Base-by-base conservation (phyloP, 53 echinoderm and acorn worm genomes). In the Crossaster papposus region DNA sequence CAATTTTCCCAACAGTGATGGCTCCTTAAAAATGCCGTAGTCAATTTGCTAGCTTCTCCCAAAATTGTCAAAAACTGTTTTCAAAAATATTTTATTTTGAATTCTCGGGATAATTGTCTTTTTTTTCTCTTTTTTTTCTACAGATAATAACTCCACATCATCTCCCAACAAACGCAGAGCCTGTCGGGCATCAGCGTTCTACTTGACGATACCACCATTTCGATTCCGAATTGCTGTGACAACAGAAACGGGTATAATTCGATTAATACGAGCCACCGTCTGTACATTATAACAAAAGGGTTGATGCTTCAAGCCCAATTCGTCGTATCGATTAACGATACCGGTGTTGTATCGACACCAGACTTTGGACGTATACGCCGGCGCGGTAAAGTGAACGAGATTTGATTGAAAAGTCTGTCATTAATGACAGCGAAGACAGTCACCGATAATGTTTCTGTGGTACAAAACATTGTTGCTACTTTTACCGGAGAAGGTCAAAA, bases 321-420 rank as follows among this genome's bases (percentile, higher is more conserved):
- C 53, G 20, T 12, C 24, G 15, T 13, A 65, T 83, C 83, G 83
- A 83, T 38, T 70, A 70, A 68, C 83, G 70, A 83, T 83, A 65
- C 31, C 30, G 23, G 34, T 20, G 23, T 83, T 70, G 83, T 63
- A 70, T 83, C 83, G 50, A 83, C 70, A 83, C 70, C 8, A 2
- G 44, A 13, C 28, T 83, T 70, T 13, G 36, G 31, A 32, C 1
- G 4, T n/a, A n/a, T n/a, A n/a, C n/a, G n/a, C 29, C 5, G 28
- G 35, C 50, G 8, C 20, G 35, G 81, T 14, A 32, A 81, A 81
- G 64, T 64, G 34, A 64, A 81, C 38, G 29, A 50, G 83, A 83
- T 68, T 64, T 82, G 65, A 83, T 23, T 65, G 65, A 70, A 44
- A 64, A 65, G 70, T 65, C 44, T 68, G 70, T 83, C 68, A 18